These are phyloP conservation scores for Stenurella melanura DNA, from an alignment of 2,888 invertebrate species.

Conservation along the genomic window DNA sequence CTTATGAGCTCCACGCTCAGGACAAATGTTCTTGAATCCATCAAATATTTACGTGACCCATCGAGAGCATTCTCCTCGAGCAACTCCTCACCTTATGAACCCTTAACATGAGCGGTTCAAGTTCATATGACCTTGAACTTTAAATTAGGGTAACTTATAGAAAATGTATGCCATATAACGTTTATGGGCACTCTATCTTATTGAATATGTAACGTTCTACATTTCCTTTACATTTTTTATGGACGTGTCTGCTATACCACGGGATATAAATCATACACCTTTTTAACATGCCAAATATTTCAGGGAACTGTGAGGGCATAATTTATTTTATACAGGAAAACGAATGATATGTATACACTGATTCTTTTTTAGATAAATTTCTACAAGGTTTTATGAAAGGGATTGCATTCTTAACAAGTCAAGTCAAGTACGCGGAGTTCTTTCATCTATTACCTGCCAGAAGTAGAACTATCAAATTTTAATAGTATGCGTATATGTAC, in stretches of 20 bases:
- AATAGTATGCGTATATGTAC: too few relatives aligned
- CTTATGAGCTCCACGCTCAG: constrained; percentile 61
- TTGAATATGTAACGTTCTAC: constrained; percentile 26
- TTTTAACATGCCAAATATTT: constrained; percentile 27
- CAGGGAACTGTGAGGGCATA: constrained; percentile 18
- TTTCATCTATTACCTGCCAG: too few relatives aligned
- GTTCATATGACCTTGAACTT: constrained; percentile 47
- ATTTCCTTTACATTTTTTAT: constrained; percentile 32
- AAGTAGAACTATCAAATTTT: too few relatives aligned
- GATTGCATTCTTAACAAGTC: too few relatives aligned
- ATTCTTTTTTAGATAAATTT: neutral
- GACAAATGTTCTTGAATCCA: constrained; percentile 63
- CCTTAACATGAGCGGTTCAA: constrained; percentile 42
- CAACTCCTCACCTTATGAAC: constrained; percentile 47
- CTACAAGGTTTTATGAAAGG: neutral
- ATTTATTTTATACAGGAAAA: constrained; percentile 25
- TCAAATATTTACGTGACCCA: constrained; percentile 65
- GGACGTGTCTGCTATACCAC: constrained; percentile 10
- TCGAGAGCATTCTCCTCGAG: constrained; percentile 54
- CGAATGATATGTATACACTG: constrained; percentile 6
- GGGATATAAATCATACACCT: constrained; percentile 22
- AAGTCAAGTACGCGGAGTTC: too few relatives aligned
- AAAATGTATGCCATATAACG: constrained; percentile 34
- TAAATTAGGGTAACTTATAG: constrained; percentile 36
- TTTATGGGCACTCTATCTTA: constrained; percentile 40